Conservation (phyloP, 2,888 invertebrate species). For the Watsonalla cultraria region DNA sequence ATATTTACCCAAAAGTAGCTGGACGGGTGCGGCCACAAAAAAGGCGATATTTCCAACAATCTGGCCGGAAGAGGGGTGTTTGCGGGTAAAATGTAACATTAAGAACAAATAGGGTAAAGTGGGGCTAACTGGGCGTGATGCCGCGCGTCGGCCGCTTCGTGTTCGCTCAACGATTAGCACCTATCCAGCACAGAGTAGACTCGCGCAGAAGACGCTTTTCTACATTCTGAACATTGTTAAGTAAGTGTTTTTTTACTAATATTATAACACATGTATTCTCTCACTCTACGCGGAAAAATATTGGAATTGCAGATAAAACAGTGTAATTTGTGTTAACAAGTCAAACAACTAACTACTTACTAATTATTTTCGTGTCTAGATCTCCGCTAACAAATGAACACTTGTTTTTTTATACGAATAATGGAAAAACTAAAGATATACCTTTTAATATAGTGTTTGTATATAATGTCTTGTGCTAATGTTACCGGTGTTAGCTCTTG, state of each 20-base stretch:
- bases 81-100: conserved; percentile 63
- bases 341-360: neutral
- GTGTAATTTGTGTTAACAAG: neutral
- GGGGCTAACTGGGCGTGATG: conserved; percentile 56
- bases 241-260: no score
- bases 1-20: conserved; percentile 45
- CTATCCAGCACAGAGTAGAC: conserved; percentile 39
- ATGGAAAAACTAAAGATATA: conserved; percentile 5
- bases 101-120: conserved; percentile 67
- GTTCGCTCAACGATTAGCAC: conserved; percentile 64
- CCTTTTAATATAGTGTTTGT: conserved; percentile 33
- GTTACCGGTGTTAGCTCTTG: conserved; percentile 11
- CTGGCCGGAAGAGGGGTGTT: conserved; percentile 66
- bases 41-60: conserved; percentile 66
- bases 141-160: conserved; percentile 31
- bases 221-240: neutral
- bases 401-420: no score
- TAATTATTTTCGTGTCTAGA: neutral
- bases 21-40: conserved; percentile 48
- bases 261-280: no score
- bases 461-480: conserved; percentile 18
- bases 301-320: neutral
- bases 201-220: conserved; percentile 16
- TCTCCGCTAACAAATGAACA: no score
- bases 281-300: neutral